phyloP scores from a whole-genome alignment of 2,113 vertebrate species.

The Caretta caretta region DNA sequence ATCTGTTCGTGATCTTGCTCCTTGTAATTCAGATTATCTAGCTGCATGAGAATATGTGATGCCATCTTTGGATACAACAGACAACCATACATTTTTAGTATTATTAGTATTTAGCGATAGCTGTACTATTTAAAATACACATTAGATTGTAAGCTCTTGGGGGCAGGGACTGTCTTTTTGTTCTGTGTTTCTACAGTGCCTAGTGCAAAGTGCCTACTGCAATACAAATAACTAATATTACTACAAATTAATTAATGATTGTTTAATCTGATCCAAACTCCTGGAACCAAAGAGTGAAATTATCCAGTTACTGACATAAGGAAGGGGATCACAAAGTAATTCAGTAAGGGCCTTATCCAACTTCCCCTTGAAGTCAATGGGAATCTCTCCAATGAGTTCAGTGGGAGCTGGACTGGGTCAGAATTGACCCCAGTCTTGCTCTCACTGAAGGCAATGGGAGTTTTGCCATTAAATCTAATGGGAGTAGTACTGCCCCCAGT shows the following conservation, averaged over 20 bases:
- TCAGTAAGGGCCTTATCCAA: constrained; percentile 57
- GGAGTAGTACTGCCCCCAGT: background rate
- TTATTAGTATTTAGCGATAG: constrained; percentile 6
- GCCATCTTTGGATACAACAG: background rate
- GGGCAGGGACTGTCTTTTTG: background rate
- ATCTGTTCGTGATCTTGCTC: background rate
- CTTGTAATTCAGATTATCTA: background rate
- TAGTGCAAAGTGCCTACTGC: constrained; percentile 29
- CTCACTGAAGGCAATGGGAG: constrained; percentile 29
- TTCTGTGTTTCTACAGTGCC: constrained; percentile 21
- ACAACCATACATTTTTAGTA: background rate
- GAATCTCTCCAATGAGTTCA: background rate
- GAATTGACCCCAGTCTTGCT: background rate
- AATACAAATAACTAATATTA: constrained; percentile 51
- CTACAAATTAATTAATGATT: background rate
- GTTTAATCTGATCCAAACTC: background rate
- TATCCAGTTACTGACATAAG: constrained; percentile 28
- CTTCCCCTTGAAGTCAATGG: constrained; percentile 56
- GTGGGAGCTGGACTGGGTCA: constrained; percentile 13
- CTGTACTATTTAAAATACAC: background rate
- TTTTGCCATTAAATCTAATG: background rate
- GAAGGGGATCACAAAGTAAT: constrained; percentile 52
- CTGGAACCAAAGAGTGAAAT: constrained; percentile 60
- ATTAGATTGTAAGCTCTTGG: background rate
- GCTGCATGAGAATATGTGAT: background rate